Evolutionary conservation across 2,113 vertebrate species (phyloP).

Genomic region (Boulengeromyrus knoepffleri): DNA sequence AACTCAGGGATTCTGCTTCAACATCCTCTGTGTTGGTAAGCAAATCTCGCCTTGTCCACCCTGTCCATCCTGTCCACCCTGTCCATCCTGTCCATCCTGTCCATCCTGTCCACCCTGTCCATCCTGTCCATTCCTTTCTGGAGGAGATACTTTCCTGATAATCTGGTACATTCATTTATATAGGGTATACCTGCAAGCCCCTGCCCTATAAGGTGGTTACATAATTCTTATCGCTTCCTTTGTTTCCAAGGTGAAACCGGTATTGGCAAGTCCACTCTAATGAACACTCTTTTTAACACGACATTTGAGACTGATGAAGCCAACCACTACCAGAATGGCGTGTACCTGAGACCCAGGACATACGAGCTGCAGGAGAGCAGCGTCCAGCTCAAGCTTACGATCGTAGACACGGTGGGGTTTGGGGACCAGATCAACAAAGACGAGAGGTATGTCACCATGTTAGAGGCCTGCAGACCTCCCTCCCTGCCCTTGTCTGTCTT

Average conservation of each 20-base stretch:
- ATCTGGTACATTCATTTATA: background rate
- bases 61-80: background rate
- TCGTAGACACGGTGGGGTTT: conserved; percentile 87
- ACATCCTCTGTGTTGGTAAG: conserved; percentile 95
- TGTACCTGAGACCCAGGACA: conserved; percentile 70
- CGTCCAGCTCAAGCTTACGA: conserved; percentile 83
- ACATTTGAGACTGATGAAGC: conserved; percentile 84
- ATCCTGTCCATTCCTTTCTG: background rate
- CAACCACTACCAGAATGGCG: conserved; percentile 74
- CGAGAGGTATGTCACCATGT: conserved; percentile 70
- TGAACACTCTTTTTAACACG: conserved; percentile 94
- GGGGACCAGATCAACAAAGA: conserved; percentile 96
- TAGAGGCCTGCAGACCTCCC: background rate
- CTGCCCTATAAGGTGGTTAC: background rate
- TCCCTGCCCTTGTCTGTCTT: background rate
- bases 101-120: no score
- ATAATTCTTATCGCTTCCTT: background rate
- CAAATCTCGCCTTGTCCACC: conserved; percentile 22
- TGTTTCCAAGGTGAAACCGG: conserved; percentile 78
- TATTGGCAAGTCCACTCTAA: conserved; percentile 91
- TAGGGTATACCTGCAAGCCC: background rate
- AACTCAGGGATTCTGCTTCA: conserved; percentile 89
- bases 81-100: background rate
- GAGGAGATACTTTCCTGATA: background rate
- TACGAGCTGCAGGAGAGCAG: conserved; percentile 89